phyloP scores from a whole-genome alignment of 2,888 invertebrate species.

The Oxycera nigricornis region DNA sequence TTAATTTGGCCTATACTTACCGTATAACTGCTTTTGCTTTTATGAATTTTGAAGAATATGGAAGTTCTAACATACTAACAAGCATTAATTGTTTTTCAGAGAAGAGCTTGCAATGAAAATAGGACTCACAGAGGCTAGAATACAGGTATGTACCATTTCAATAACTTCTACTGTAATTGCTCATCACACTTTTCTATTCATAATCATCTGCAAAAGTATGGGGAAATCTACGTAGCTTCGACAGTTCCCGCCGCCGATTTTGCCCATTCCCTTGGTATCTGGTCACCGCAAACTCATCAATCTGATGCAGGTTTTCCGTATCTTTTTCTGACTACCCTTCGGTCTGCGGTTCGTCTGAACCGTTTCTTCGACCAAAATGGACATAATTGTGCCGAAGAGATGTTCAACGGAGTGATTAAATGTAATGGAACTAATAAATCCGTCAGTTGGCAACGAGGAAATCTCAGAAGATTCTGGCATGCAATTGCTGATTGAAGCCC shows the following conservation, averaged over 20 bases:
- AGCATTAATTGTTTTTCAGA: conserved; percentile 71
- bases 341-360: background rate
- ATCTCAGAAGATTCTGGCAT: conserved; percentile 1
- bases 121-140: conserved; percentile 90
- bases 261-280: background rate
- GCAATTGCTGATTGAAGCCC: conserved; percentile 8
- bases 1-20: too few species aligned
- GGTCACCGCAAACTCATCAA: conserved; percentile 21
- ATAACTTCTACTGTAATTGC: background rate
- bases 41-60: too few species aligned
- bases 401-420: conserved; percentile 7
- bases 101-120: conserved; percentile 95
- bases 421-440: conserved; percentile 32
- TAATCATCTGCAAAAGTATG: background rate
- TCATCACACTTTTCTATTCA: background rate
- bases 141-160: conserved; percentile 73
- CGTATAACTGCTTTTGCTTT: too few species aligned
- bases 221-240: background rate
- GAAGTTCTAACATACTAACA: too few species aligned
- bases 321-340: background rate
- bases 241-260: background rate
- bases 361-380: background rate
- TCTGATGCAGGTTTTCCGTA: background rate
- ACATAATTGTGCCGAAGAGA: background rate
- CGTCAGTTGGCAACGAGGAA: conserved; percentile 6